phyloP scores from a whole-genome alignment of 2,797 vertebrate genomes.

The Scleropages formosus region DNA sequence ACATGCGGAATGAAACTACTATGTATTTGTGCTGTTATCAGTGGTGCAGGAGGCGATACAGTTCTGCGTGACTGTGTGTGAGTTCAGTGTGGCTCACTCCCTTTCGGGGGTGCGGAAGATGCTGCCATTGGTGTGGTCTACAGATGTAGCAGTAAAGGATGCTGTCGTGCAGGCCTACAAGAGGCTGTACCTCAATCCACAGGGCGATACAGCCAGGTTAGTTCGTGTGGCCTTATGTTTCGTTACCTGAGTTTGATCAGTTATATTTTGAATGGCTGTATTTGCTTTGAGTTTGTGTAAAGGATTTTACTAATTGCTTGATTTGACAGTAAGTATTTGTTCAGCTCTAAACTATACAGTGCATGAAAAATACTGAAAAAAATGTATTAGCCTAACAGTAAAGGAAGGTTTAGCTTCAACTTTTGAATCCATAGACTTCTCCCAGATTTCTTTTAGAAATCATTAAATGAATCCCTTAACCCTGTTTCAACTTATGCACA shows the following conservation, averaged over 20 bases:
- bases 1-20: not conserved
- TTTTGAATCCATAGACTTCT: too few relatives aligned
- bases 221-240: not conserved
- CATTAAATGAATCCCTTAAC: too few relatives aligned
- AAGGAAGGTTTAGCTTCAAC: too few relatives aligned
- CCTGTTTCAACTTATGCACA: too few relatives aligned
- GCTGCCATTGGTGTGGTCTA: slow-evolving; percentile 92
- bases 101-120: slow-evolving; percentile 85
- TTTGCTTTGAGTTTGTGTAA: too few relatives aligned
- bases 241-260: not conserved
- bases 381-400: too few relatives aligned
- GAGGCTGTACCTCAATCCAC: slow-evolving; percentile 83
- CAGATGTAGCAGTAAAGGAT: slow-evolving; percentile 85
- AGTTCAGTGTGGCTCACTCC: slow-evolving; percentile 87
- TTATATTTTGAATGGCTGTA: too few relatives aligned
- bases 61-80: slow-evolving; percentile 88
- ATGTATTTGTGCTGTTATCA: slow-evolving; percentile 46
- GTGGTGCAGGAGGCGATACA: slow-evolving; percentile 97
- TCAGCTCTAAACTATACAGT: too few relatives aligned
- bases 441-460: too few relatives aligned
- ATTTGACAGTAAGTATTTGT: too few relatives aligned
- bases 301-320: too few relatives aligned
- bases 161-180: slow-evolving; percentile 87
- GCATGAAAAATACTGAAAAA: too few relatives aligned
- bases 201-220: slow-evolving; percentile 71